Evolutionary conservation across 2,797 vertebrate genomes (phyloP).

Genomic region (Cyclura pinguis): DNA sequence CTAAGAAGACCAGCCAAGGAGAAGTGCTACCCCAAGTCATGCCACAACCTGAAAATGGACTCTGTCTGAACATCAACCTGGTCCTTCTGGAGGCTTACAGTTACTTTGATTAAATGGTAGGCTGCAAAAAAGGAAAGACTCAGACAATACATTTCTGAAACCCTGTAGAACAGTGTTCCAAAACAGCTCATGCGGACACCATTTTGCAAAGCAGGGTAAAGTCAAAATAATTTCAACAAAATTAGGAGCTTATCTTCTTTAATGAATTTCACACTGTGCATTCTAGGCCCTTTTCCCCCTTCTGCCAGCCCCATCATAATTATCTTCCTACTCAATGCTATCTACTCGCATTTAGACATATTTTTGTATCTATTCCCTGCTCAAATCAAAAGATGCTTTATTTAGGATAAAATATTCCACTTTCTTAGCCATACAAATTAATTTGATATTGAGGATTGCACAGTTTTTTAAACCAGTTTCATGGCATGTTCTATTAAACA

Average conservation of each 20-base stretch:
- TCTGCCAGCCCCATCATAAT: not conserved
- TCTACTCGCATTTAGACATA: not conserved
- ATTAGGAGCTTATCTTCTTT: not conserved
- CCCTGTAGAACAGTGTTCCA: not conserved
- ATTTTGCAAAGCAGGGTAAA: not conserved
- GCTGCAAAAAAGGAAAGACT: not conserved
- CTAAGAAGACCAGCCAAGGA: too few relatives aligned
- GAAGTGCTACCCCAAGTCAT: too few relatives aligned
- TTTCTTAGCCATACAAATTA: not conserved
- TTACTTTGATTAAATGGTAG: not conserved
- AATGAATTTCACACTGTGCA: not conserved
- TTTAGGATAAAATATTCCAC: too few relatives aligned
- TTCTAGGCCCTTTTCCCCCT: not conserved
- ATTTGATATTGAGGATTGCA: not conserved
- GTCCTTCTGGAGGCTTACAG: not conserved
- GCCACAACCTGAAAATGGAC: too few relatives aligned
- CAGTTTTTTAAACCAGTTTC: not conserved
- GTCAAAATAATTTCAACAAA: not conserved
- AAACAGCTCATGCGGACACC: not conserved
- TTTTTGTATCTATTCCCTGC: not conserved
- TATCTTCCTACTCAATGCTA: not conserved
- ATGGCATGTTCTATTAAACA: not conserved
- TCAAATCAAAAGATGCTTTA: not conserved
- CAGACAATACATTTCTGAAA: not conserved
- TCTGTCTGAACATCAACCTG: not conserved